Evolutionary conservation across 2,797 vertebrate species (phyloP), one percentile per base, ranked within the genome.

Genomic region (Onychomys leucogaster): DNA sequence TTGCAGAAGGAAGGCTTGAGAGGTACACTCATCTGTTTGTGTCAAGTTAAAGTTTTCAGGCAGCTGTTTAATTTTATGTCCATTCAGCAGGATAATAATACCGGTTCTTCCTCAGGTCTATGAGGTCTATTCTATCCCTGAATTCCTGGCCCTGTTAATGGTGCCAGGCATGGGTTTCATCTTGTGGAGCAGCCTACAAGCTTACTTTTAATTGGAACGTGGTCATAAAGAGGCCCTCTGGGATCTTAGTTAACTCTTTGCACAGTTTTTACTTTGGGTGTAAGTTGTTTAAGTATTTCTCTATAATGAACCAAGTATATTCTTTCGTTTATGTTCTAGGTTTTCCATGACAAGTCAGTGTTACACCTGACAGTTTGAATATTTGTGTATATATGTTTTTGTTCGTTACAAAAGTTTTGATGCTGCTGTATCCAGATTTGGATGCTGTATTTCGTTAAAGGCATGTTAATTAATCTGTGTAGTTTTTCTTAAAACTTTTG

Each of bases 271-370:
- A 67, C 25, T 46, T 21, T 82, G 37, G 37, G 19, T 75, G 6
- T 90, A 17, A 63, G 8, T 78, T 90, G 27, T 83, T 92, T 95
- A 46, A 93, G 46, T 90, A 65, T 94, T 90, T 94, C 59, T 96
- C 94, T 87, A 49, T 82, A 69, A 63, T 90, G 29, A 91, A 69
- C 25, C 9, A 57, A 19, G 19, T 73, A 2, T 71, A 63, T 14
- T 86, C 14, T 75, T 86, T 46, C 1, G 25, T 93, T 80, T 77
- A 46, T 90, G 59, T 77, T 85, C 69, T 82, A 81, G 46, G 80
- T 89, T 94, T 97, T 94, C 23, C 86, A 55, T 90, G 59, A 85
- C 41, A 87, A 71, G 29, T 94, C 46, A 95, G 3, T 37, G 17
- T 69, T 84, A 61, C 9, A 91, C 27, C 41, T 97, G 65, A 11